Percentiles rank a stretch among this genome's conserved stretches.
phyloP scores from a whole-genome alignment of 2,888 invertebrate species.

The Phaedon cochleariae region DNA sequence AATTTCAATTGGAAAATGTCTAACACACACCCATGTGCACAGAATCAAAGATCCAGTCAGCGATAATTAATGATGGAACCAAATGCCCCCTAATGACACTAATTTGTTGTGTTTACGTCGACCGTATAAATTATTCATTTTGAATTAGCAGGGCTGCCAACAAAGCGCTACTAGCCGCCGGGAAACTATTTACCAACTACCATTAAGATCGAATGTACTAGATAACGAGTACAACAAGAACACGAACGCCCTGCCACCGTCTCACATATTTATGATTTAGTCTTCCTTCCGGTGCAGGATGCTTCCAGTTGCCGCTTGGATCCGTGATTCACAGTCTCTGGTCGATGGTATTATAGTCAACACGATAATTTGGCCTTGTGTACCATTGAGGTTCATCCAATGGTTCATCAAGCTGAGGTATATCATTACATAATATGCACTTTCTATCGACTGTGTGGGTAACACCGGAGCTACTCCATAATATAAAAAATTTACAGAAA shows the following conservation, averaged over 20 bases:
- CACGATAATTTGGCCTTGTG: too few species aligned
- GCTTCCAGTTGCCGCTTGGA: conserved; percentile 20
- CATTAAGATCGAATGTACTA: conserved; percentile 59
- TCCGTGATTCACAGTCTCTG: conserved; percentile 2
- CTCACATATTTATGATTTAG: conserved; percentile 29
- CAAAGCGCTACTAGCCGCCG: conserved; percentile 31
- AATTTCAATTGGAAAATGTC: too few species aligned
- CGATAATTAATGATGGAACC: conserved; percentile 20
- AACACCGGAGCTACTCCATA: too few species aligned
- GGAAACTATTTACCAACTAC: conserved; percentile 59
- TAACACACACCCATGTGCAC: not conserved
- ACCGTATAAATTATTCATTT: conserved; percentile 54
- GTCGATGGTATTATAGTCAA: not conserved
- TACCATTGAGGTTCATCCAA: too few species aligned
- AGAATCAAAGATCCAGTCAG: conserved; percentile 20
- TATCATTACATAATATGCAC: too few species aligned
- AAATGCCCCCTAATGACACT: conserved; percentile 45
- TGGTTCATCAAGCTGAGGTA: too few species aligned
- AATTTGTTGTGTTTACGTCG: conserved; percentile 50
- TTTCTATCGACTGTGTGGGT: too few species aligned
- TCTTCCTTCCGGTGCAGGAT: conserved; percentile 25
- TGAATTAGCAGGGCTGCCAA: conserved; percentile 45
- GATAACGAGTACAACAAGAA: conserved; percentile 56
- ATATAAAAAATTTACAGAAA: too few species aligned
- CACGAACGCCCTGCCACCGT: conserved; percentile 35